phyloP scores from a whole-genome alignment of 92 coral and sea anemone species.

The Actinostola sp. region DNA sequence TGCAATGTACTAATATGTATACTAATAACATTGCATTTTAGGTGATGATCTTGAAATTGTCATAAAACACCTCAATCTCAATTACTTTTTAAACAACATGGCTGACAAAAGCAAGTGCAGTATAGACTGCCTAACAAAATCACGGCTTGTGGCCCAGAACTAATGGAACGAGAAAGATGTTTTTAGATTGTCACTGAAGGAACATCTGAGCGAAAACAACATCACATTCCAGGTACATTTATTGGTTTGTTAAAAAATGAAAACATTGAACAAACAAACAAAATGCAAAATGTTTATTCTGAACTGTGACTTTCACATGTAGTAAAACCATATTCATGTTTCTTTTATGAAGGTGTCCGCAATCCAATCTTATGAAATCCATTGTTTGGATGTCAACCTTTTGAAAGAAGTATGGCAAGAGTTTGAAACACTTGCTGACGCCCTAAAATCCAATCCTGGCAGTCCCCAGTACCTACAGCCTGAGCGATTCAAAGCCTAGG shows the following conservation, averaged over 20 bases:
- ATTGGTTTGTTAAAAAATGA: not conserved
- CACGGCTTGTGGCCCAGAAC: constrained; percentile 14
- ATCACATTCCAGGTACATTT: constrained; percentile 16
- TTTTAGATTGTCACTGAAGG: constrained; percentile 1
- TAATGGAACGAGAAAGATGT: constrained; percentile 27
- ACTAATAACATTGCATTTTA: not conserved
- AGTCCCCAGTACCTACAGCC: constrained; percentile 35
- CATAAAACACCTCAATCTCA: constrained; percentile 4
- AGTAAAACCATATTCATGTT: too few relatives aligned
- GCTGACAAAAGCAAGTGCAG: constrained; percentile 16
- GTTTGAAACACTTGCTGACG: constrained; percentile 24
- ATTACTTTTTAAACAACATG: constrained; percentile 16
- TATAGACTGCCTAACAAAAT: constrained; percentile 22
- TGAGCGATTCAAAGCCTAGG: constrained; percentile 21
- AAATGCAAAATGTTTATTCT: not conserved
- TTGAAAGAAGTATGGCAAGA: constrained; percentile 12
- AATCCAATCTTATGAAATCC: constrained; percentile 12
- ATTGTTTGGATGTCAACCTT: not conserved
- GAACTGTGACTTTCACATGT: too few relatives aligned
- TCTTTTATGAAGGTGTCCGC: constrained; percentile 25
- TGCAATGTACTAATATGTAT: not conserved
- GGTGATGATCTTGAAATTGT: constrained; percentile 29
- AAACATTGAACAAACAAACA: not conserved
- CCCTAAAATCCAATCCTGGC: constrained; percentile 12
- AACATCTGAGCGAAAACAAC: constrained; percentile 27